These are phyloP conservation scores for Chloroceryle amazona DNA, from an alignment of 2,797 vertebrate species.

Conservation along the genomic window DNA sequence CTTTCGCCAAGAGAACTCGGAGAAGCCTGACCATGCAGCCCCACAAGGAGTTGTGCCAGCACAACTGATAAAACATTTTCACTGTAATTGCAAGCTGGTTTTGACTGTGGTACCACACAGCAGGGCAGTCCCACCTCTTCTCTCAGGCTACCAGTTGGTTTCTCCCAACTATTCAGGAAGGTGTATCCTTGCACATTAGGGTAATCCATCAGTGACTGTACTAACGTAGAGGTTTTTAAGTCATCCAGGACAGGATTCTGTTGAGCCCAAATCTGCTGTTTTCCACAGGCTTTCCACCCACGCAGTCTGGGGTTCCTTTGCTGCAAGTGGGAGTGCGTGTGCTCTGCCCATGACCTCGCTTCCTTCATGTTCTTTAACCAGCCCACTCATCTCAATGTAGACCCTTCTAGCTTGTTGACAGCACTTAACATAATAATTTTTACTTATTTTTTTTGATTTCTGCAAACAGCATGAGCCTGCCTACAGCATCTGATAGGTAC, in stretches of 20 bases:
- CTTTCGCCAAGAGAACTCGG: background rate
- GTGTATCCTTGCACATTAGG: background rate
- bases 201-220: background rate
- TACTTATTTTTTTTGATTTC: background rate
- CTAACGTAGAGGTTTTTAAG: background rate
- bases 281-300: background rate
- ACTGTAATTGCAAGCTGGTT: background rate
- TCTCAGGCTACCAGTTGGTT: background rate
- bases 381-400: background rate
- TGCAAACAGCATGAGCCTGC: background rate
- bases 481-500: background rate
- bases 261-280: background rate
- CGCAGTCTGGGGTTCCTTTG: background rate
- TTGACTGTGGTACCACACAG: background rate
- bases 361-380: background rate
- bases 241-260: background rate
- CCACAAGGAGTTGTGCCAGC: background rate
- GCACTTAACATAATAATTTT: background rate
- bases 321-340: background rate
- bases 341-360: background rate
- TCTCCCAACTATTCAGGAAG: background rate
- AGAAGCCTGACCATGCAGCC: background rate
- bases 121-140: background rate
- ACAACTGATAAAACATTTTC: background rate
- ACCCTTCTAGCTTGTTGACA: background rate